phyloP scores from a whole-genome alignment of 2,888 invertebrate genomes.

The Strigamia crassipes region DNA sequence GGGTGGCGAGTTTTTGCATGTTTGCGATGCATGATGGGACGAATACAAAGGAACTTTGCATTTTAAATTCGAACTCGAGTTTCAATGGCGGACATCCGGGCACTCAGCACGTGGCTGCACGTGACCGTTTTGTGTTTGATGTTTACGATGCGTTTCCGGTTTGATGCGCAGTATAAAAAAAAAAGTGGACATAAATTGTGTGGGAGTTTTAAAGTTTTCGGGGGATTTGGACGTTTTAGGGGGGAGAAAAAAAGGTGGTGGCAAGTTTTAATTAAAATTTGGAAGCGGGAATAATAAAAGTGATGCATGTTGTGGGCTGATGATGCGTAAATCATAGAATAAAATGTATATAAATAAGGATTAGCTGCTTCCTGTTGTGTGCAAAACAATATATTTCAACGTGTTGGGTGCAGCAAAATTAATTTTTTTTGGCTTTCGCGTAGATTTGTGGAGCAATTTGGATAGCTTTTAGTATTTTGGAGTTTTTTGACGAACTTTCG shows the following conservation, averaged over 20 bases:
- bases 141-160: slow-evolving; percentile 11
- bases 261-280: neutral
- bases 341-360: neutral
- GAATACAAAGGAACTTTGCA: slow-evolving; percentile 23
- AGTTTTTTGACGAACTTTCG: no score
- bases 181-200: slow-evolving; percentile 31
- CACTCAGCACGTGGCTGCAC: slow-evolving; percentile 28
- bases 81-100: slow-evolving; percentile 10
- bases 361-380: slow-evolving; percentile 13
- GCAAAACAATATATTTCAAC: neutral
- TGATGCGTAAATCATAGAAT: neutral
- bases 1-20: slow-evolving; percentile 1
- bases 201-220: slow-evolving; percentile 16
- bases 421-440: neutral
- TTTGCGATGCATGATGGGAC: neutral
- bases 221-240: neutral
- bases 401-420: neutral
- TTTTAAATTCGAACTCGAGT: slow-evolving; percentile 35
- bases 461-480: no score
- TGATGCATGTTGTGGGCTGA: slow-evolving; percentile 1
- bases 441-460: no score
- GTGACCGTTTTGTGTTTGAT: neutral
- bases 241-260: neutral
- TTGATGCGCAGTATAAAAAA: neutral
- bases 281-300: neutral